These are phyloP conservation scores for Hoplostethus mediterraneus DNA, from an alignment of 2,797 vertebrate species.

Conservation along the genomic window DNA sequence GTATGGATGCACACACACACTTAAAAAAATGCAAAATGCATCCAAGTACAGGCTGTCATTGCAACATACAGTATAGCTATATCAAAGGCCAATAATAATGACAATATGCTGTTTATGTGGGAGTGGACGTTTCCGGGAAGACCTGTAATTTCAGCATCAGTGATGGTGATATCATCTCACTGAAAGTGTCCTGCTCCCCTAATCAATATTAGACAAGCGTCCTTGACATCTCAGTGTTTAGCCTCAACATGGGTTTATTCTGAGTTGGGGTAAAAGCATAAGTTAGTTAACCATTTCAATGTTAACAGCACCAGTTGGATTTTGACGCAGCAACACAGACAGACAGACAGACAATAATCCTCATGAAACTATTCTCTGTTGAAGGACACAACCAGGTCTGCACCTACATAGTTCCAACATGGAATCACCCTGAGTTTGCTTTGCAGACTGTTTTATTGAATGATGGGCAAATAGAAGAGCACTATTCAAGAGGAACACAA, in stretches of 20 bases:
- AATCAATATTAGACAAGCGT: conserved; percentile 1
- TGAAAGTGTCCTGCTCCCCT: neutral
- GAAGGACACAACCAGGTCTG: neutral
- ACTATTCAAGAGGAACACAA: conserved; percentile 4
- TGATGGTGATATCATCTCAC: neutral
- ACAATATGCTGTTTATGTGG: neutral
- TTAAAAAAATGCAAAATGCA: conserved; percentile 17
- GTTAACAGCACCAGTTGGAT: neutral
- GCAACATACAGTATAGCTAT: neutral
- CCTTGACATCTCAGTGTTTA: neutral
- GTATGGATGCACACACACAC: neutral
- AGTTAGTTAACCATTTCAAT: neutral
- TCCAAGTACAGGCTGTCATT: neutral
- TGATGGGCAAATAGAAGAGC: conserved; percentile 11
- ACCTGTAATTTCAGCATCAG: neutral
- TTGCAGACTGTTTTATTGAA: conserved; percentile 25
- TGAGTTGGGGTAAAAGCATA: neutral
- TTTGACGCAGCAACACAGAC: neutral
- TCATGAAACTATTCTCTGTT: neutral
- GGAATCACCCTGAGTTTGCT: neutral
- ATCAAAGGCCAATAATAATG: conserved; percentile 1
- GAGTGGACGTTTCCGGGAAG: neutral
- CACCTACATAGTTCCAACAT: neutral
- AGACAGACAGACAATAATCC: neutral
- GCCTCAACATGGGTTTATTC: neutral